Base-by-base conservation (phyloP, 2,113 vertebrate genomes). In the Otolemur garnettii region DNA sequence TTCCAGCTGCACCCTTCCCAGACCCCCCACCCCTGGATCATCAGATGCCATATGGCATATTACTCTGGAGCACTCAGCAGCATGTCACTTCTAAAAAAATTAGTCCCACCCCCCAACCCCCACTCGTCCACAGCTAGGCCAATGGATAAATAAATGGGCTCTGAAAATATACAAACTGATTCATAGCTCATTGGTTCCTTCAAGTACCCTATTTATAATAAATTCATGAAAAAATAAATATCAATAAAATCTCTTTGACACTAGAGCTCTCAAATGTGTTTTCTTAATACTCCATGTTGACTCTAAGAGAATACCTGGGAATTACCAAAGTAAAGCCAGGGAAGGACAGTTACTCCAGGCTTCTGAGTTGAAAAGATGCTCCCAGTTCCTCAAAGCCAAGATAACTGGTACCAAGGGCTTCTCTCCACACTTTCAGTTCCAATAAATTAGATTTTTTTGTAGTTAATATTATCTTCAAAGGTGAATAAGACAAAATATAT, bases 161-260 rank as follows among this genome's bases (percentile, higher is more conserved):
- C 90, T 74, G 59, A 97, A 94, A 96, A 50, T 83, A 96, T 97
- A 97, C 91, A 98, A 97, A 98, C 95, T 95, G 53, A 96, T 83
- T 96, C 95, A 95, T 18, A 91, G 83, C 69, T 97, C 95, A 98
- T 97, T 98, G 97, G 95, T 71, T 96, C 95, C 91, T 98, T 97
- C 92, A 87, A 98, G 96, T 90, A 91, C n/a, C 45, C 33, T 92
- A 98, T 98, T 97, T 98, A 97, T 98, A 98, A 97, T 97, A 92
- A 95, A 96, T 87, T 95, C 53, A 97, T 97, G 42, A 96, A 97
- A 90, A 98, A 94, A 97, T 90, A 96, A 96, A 97, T 93, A 97
- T 88, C 97, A 97, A 97, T 97, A 97, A 97, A 97, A 96, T 95
- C 88, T 92, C 91, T 93, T 84, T 97, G 69, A 94, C 82, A 90